A percentile compares a stretch with the other conserved stretches of the same genome.
phyloP scores from a whole-genome alignment of 1,140 invertebrate genomes.

The Apis florea region DNA sequence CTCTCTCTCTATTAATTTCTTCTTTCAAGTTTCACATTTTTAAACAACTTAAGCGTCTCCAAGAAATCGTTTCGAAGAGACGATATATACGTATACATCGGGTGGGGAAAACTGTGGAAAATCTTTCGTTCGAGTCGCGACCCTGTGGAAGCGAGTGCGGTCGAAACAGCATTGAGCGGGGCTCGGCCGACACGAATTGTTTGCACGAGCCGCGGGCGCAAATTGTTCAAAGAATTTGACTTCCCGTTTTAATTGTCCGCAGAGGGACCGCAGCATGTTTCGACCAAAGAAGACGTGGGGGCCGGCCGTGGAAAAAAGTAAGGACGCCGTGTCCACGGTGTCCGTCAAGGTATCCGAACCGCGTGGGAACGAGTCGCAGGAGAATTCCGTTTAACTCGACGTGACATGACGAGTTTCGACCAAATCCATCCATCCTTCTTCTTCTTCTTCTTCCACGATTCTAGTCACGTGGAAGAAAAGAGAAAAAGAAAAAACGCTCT shows the following conservation, averaged over 20 bases:
- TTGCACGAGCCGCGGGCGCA: neutral
- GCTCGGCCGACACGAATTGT: neutral
- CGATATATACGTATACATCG: too few species aligned
- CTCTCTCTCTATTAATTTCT: too few species aligned
- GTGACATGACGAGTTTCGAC: too few species aligned
- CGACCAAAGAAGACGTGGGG: slow-evolving; percentile 71
- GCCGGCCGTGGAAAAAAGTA: slow-evolving; percentile 53
- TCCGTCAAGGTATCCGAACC: slow-evolving; percentile 31
- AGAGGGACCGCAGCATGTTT: slow-evolving; percentile 72
- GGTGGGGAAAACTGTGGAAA: too few species aligned
- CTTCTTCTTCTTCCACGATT: neutral
- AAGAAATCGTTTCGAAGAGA: too few species aligned
- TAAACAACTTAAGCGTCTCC: too few species aligned
- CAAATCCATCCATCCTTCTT: too few species aligned
- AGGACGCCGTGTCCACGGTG: slow-evolving; percentile 27
- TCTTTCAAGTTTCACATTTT: too few species aligned
- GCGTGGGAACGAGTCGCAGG: neutral
- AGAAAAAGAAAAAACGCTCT: neutral
- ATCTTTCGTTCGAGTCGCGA: slow-evolving; percentile 7
- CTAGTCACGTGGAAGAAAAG: neutral
- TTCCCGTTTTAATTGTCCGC: slow-evolving; percentile 65
- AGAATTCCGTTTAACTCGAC: neutral
- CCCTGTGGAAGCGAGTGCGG: neutral
- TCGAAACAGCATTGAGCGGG: slow-evolving; percentile 1
- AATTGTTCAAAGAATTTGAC: slow-evolving; percentile 49